These are phyloP conservation scores for Macquaria australasica DNA, from an alignment of 2,113 vertebrate genomes.

Conservation along the genomic window DNA sequence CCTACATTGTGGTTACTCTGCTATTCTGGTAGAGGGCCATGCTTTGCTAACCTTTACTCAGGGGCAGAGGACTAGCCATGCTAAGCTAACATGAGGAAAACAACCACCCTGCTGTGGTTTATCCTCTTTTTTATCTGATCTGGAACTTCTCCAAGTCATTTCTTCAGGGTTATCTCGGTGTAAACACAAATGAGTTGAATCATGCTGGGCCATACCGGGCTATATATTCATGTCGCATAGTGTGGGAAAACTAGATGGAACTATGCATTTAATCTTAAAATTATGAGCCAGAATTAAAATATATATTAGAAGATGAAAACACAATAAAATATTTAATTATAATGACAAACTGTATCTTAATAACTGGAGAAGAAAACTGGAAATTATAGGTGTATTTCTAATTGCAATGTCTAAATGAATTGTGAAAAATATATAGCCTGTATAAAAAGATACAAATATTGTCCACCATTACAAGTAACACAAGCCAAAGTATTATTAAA, in stretches of 20 bases:
- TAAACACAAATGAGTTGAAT: conserved; percentile 28
- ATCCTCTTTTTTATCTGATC: conserved; percentile 9
- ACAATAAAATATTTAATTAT: not conserved
- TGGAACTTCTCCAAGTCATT: not conserved
- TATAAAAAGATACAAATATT: not conserved
- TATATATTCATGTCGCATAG: not conserved
- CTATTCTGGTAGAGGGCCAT: not conserved
- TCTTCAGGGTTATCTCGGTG: conserved; percentile 34
- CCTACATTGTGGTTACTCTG: not conserved
- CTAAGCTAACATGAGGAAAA: conserved; percentile 29
- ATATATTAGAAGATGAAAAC: not conserved
- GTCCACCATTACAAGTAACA: not conserved
- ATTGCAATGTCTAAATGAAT: not conserved
- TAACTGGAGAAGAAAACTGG: not conserved
- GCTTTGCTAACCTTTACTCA: conserved; percentile 14
- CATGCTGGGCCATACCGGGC: not conserved
- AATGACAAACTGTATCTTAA: not conserved
- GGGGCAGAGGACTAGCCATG: not conserved
- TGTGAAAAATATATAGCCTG: not conserved
- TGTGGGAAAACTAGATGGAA: not conserved
- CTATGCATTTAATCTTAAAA: not conserved
- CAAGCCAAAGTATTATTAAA: not conserved
- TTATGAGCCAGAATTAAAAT: not conserved
- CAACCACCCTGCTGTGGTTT: not conserved
- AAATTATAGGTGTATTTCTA: not conserved